phyloP scores from a whole-genome alignment of 2,797 vertebrate genomes.

The Thamnophis elegans region DNA sequence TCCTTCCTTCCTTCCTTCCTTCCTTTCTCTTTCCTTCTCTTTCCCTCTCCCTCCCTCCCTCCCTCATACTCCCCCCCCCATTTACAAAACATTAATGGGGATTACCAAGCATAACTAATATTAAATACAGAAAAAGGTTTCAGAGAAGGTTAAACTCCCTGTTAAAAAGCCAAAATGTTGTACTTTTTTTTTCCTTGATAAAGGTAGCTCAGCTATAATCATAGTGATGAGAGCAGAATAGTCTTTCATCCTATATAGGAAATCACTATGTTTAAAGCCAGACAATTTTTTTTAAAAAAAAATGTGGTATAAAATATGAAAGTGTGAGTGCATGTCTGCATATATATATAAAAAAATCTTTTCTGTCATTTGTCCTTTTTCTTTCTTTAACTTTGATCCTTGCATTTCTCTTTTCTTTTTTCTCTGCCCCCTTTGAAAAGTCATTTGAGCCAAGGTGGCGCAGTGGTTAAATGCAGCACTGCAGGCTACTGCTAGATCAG shows the following conservation, averaged over 20 bases:
- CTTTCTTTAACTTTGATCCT: not conserved
- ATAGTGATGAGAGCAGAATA: constrained; percentile 70
- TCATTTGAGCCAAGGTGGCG: no score
- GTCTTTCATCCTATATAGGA: constrained; percentile 69
- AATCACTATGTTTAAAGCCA: constrained; percentile 59
- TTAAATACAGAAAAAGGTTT: constrained; percentile 80
- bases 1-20: not conserved
- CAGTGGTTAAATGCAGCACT: no score
- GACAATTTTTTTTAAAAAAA: constrained; percentile 59
- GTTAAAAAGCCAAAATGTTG: constrained; percentile 78
- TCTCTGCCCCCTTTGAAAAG: not conserved
- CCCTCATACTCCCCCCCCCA: constrained; percentile 58
- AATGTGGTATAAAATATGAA: constrained; percentile 51
- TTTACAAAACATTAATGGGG: constrained; percentile 81
- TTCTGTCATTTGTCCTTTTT: not conserved
- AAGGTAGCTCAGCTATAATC: constrained; percentile 71
- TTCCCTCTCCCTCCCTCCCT: constrained; percentile 26
- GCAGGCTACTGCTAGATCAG: no score
- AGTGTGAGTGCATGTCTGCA: not conserved
- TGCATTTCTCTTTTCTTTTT: not conserved
- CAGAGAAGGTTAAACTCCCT: constrained; percentile 81
- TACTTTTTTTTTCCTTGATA: constrained; percentile 50
- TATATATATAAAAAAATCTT: constrained; percentile 21
- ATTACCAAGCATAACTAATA: constrained; percentile 81
- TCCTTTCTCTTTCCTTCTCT: no score